These are phyloP conservation scores for Eurystomus glaucurus DNA, from an alignment of 2,797 vertebrate species.

Conservation along the genomic window DNA sequence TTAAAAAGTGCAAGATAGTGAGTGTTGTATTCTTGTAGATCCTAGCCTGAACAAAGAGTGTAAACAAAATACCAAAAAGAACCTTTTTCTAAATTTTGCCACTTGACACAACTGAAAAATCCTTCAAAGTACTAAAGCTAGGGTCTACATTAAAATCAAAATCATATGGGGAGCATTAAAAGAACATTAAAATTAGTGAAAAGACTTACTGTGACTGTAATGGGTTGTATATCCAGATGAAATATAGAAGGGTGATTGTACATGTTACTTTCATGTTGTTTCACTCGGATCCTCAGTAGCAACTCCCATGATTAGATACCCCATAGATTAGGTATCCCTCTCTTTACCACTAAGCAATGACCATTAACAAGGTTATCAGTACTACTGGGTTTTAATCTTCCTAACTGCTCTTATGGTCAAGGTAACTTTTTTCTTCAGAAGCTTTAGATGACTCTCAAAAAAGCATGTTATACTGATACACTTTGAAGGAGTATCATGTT, in stretches of 20 bases:
- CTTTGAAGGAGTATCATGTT: not conserved
- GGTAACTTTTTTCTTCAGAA: not conserved
- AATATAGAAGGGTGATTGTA: not conserved
- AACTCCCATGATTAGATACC: accelerated
- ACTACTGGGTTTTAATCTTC: not conserved
- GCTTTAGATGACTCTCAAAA: not conserved
- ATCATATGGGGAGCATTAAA: not conserved
- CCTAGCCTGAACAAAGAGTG: not conserved
- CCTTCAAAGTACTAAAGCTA: not conserved
- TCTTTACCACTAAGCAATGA: not conserved
- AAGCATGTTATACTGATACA: not conserved
- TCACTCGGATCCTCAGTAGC: not conserved
- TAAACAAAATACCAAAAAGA: not conserved
- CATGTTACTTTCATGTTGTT: not conserved
- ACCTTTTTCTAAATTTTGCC: not conserved
- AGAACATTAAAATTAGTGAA: not conserved
- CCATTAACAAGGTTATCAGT: not conserved
- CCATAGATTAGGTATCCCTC: too few species aligned
- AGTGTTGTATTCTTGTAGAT: not conserved
- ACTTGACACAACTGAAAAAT: not conserved
- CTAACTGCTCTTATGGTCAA: not conserved
- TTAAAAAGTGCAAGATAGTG: not conserved
- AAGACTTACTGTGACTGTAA: not conserved
- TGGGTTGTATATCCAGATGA: not conserved
- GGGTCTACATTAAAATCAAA: not conserved